Base-by-base conservation (phyloP, 1,140 invertebrate genomes). In the Drosophila tsacasi region DNA sequence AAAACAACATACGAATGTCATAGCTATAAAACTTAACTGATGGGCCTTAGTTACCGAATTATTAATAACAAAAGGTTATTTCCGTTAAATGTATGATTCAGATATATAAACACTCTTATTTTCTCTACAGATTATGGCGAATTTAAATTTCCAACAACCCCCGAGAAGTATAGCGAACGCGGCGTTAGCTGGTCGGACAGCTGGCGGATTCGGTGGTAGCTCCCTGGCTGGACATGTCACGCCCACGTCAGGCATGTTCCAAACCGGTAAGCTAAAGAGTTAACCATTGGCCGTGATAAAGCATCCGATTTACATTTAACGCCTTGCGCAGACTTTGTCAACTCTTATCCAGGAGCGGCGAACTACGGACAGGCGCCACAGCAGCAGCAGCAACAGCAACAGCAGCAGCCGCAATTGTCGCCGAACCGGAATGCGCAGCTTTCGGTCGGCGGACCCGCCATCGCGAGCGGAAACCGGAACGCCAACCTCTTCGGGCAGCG, bases 101-200 rank as follows among this genome's bases (percentile, higher is more conserved):
- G 15, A 35, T 42, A 30, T 47, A 40, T 58, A 47, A 49, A 7
- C 21, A 9, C 39, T 17, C 30, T 37, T 25, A 23, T 35, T 52
- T 74, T 1, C 21, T 25, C 54, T 58, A n/a, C 71, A 92, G 91
- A 91, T 84, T 95, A 96, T 96, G 96, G 96, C 96, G 95, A 96
- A 96, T 95, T 94, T 96, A 95, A 96, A 96, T 94, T 96, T 96
- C 94, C 96, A 96, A 93, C 96, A 96, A 94, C 95, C 96, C 81
- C 95, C 95, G 94, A 95, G 95, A 94, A 96, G 95, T 94, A 95
- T 96, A 94, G 95, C 95, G 93, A 96, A 95, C 92, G 94, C 95
- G 90, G 95, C 95, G 80, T 94, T 96, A 86, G 94, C 94, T 80
- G 94, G 94, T 59, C 94, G 95, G 69, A 92, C 89, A 91, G 94